Percentiles rank a stretch among this genome's conserved stretches.
Conservation (phyloP, 2,113 vertebrate species). For the Eira barbara region DNA sequence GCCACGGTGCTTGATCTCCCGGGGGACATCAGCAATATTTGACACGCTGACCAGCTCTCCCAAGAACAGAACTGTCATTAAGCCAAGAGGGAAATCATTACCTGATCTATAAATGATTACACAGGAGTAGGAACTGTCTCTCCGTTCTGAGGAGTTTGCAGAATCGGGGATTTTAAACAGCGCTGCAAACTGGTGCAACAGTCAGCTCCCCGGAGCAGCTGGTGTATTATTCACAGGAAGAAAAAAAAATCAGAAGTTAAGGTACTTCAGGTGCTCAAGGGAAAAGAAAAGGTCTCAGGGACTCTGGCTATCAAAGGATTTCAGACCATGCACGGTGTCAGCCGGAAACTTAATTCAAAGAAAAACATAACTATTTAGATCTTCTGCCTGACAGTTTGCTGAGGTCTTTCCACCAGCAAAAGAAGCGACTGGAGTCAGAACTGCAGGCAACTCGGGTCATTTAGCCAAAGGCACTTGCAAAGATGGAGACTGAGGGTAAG, state of each 20-base stretch:
- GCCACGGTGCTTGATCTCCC: constrained; percentile 53
- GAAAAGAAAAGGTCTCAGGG: constrained; percentile 36
- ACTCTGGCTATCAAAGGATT: constrained; percentile 56
- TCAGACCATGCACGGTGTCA: not conserved
- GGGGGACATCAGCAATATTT: constrained; percentile 87
- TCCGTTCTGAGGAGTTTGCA: constrained; percentile 58
- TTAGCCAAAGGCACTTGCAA: not conserved
- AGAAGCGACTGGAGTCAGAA: not conserved
- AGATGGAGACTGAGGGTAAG: not conserved
- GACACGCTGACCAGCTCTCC: constrained; percentile 84
- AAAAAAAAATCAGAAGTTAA: constrained; percentile 20
- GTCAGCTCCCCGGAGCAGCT: constrained; percentile 36
- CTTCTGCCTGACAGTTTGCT: constrained; percentile 35
- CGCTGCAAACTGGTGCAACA: constrained; percentile 14
- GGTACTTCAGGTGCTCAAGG: not conserved
- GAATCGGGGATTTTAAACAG: constrained; percentile 70
- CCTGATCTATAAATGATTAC: constrained; percentile 89
- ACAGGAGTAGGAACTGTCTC: constrained; percentile 68
- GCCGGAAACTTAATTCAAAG: constrained; percentile 57
- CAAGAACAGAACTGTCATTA: constrained; percentile 83
- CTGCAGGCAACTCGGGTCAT: not conserved
- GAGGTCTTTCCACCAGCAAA: not conserved
- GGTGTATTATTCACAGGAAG: constrained; percentile 61
- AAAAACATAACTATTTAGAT: constrained; percentile 45
- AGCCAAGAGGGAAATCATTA: constrained; percentile 86